phyloP scores from a whole-genome alignment of 2,797 vertebrate genomes.

The Chaenodraco wilsoni region DNA sequence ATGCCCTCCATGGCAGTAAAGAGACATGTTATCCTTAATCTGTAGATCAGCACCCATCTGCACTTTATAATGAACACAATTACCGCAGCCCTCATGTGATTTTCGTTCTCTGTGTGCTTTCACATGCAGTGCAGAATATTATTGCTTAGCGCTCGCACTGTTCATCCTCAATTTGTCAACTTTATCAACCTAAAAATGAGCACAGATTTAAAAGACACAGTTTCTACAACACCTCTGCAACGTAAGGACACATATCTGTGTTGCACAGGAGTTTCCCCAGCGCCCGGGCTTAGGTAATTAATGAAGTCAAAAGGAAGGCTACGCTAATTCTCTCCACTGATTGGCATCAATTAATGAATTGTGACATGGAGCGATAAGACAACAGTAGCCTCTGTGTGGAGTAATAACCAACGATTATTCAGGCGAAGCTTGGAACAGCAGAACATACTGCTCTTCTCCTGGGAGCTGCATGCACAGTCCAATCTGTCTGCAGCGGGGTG shows the following conservation, averaged over 20 bases:
- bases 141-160: background rate
- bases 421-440: slow-evolving; percentile 41
- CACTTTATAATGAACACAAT: slow-evolving; percentile 30
- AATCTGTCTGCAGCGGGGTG: slow-evolving; percentile 35
- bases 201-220: background rate
- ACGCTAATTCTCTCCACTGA: slow-evolving; percentile 73
- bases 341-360: slow-evolving; percentile 83
- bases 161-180: background rate
- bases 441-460: slow-evolving; percentile 44
- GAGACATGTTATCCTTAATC: slow-evolving; percentile 9
- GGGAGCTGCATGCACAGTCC: slow-evolving; percentile 50
- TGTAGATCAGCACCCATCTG: slow-evolving; percentile 26
- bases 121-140: background rate
- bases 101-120: background rate
- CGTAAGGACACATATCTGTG: slow-evolving; percentile 21
- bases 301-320: slow-evolving; percentile 67
- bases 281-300: slow-evolving; percentile 68
- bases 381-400: slow-evolving; percentile 51
- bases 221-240: background rate
- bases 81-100: slow-evolving; percentile 13
- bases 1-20: background rate
- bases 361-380: slow-evolving; percentile 70
- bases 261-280: slow-evolving; percentile 38
- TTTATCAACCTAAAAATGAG: background rate
- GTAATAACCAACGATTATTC: slow-evolving; percentile 48